Percentiles rank a stretch among this genome's conserved stretches.
Evolutionary conservation across 2,888 invertebrate genomes (phyloP).

Genomic region (Sclerodermus sp.): DNA sequence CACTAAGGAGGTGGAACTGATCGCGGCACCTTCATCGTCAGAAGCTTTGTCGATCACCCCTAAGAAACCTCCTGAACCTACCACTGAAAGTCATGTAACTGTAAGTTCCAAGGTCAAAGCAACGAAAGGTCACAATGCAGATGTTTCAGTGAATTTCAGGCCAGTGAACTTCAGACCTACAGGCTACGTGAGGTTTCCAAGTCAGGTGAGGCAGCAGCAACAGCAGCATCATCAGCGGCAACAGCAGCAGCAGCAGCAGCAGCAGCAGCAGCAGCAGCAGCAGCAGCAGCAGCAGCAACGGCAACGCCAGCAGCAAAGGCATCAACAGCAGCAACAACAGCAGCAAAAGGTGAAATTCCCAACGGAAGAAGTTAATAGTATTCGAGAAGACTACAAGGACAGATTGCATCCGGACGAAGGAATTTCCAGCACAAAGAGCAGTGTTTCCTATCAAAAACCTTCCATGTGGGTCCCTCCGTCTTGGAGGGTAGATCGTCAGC

Average conservation of each 20-base stretch:
- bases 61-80: too few species aligned
- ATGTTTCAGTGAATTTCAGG: too few species aligned
- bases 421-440: conserved; percentile 35
- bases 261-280: too few species aligned
- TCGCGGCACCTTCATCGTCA: too few species aligned
- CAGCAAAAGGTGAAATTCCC: conserved; percentile 39
- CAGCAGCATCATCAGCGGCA: too few species aligned
- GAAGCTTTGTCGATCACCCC: too few species aligned
- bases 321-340: too few species aligned
- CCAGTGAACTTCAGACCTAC: conserved; percentile 12
- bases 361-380: conserved; percentile 47
- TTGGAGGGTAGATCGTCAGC: conserved; percentile 31
- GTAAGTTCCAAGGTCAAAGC: neutral
- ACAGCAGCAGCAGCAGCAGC: too few species aligned
- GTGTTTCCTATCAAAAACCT: conserved; percentile 34
- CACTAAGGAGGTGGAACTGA: too few species aligned
- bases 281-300: too few species aligned
- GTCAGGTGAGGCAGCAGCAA: conserved; percentile 15
- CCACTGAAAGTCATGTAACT: too few species aligned
- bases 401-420: conserved; percentile 27
- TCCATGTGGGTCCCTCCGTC: conserved; percentile 26
- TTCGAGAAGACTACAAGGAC: conserved; percentile 43
- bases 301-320: too few species aligned
- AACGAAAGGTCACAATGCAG: neutral
- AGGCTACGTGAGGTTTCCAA: conserved; percentile 35